Evolutionary conservation across 2,888 invertebrate genomes (phyloP), one percentile per base, ranked within the genome.

Genomic region (Cryptocephalus primarius): DNA sequence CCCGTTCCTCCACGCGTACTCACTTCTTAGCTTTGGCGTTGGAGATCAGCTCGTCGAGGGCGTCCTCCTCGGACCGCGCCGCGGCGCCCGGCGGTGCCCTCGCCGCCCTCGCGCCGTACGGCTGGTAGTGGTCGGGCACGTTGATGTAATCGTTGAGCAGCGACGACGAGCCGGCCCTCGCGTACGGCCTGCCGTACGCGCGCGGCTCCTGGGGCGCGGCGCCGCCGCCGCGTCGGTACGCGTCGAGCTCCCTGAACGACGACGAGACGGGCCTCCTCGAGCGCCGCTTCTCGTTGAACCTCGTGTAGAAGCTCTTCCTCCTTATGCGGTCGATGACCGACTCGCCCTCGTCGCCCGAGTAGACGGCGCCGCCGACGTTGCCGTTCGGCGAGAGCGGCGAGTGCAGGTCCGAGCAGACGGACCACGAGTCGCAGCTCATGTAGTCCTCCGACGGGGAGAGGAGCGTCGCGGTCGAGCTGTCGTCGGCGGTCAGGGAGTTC

Each of bases 251-350:
- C 49, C 61, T 61, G 48, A 66, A 69, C 22, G 22, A 22, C 22
- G 22, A 22, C 22, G 78, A 77, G 54, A 83, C 70, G 57, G 81
- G 81, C 60, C 82, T 83, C 52, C 85, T 75, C 49, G 80, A 75
- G 54, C 78, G 78, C 60, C 85, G 85, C 64, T 86, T 82, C 62
- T 90, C 88, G 65, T 92, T 91, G 65, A 92, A 92, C 43, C 91
- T 76, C 10, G 86, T 82, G 64, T 90, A 92, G 70, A 89, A 92
- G 66, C 91, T 91, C 66, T 90, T 89, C 33, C 92, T 77, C 56
- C 88, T 77, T 59, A 92, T 92, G 59, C 92, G 77, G 62, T 92
- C 92, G 44, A 83, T 83, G 39, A 92, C 82, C 48, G 88, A 88
- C 48, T 81, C 73, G 47, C 70, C 72, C 42, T 74, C 74, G 54